These are phyloP conservation scores for Thryonomys swinderianus DNA, from an alignment of 2,113 vertebrate genomes.

Conservation along the genomic window DNA sequence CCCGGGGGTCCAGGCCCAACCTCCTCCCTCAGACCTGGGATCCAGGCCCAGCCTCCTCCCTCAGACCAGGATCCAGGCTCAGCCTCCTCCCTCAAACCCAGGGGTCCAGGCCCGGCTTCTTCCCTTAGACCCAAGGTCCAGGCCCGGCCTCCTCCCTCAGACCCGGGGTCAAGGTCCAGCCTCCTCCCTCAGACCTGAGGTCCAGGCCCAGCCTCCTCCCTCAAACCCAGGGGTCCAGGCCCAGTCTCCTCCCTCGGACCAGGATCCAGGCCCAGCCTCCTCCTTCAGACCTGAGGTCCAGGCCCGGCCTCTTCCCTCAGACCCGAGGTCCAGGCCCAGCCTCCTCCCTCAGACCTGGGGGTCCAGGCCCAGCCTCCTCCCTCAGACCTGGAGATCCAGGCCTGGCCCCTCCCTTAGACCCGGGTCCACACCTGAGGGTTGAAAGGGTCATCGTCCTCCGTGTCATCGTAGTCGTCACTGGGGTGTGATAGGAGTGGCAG, in stretches of 20 bases:
- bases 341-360: neutral
- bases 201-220: too few relatives aligned
- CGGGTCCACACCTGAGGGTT: constrained; percentile 92
- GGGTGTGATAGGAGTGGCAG: constrained; percentile 33
- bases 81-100: neutral
- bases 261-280: neutral
- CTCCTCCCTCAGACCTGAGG: neutral
- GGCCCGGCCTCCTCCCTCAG: neutral
- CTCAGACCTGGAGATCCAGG: neutral
- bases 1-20: neutral
- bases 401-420: neutral
- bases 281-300: neutral
- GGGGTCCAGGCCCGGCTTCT: too few relatives aligned
- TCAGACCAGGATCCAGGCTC: neutral
- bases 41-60: neutral
- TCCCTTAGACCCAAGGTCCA: neutral
- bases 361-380: neutral
- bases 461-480: constrained; percentile 94
- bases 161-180: neutral
- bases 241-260: neutral
- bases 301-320: too few relatives aligned
- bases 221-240: neutral
- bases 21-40: neutral
- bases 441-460: constrained; percentile 94
- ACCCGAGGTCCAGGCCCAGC: accelerated